Conservation (phyloP, 2,113 vertebrate species). For the Anarrhichthys ocellatus region DNA sequence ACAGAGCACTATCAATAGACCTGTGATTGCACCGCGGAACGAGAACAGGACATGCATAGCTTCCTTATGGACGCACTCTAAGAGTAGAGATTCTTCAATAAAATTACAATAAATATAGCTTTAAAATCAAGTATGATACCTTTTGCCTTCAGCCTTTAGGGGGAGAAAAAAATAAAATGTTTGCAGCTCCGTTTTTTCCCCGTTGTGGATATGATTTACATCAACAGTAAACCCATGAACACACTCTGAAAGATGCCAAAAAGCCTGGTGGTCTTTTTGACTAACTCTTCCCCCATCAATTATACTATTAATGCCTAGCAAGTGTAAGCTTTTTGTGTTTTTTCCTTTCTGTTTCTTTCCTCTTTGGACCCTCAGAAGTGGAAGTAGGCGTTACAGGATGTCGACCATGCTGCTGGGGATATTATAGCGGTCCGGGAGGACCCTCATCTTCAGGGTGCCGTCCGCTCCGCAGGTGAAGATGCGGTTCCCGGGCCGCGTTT, state of each 20-base stretch:
- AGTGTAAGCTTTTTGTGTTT: conserved; percentile 55
- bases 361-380: conserved; percentile 50
- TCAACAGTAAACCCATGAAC: conserved; percentile 64
- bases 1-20: conserved; percentile 87
- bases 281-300: conserved; percentile 34
- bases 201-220: conserved; percentile 62
- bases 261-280: conserved; percentile 53
- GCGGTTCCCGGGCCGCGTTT: conserved; percentile 90
- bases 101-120: conserved; percentile 81
- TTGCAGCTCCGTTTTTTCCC: conserved; percentile 73
- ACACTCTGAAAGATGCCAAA: conserved; percentile 59
- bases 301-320: conserved; percentile 52
- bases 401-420: conserved; percentile 90
- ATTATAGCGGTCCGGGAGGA: conserved; percentile 93
- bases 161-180: conserved; percentile 51
- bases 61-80: conserved; percentile 83
- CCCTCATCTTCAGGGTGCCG: conserved; percentile 96
- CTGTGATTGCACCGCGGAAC: conserved; percentile 86
- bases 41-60: conserved; percentile 87
- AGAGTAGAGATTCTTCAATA: conserved; percentile 80
- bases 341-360: conserved; percentile 32
- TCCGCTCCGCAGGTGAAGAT: conserved; percentile 98
- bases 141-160: conserved; percentile 65
- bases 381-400: conserved; percentile 83
- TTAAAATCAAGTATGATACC: conserved; percentile 79